Evolutionary conservation across 2,888 invertebrate genomes (phyloP).

Genomic region (Drosophila rubida): DNA sequence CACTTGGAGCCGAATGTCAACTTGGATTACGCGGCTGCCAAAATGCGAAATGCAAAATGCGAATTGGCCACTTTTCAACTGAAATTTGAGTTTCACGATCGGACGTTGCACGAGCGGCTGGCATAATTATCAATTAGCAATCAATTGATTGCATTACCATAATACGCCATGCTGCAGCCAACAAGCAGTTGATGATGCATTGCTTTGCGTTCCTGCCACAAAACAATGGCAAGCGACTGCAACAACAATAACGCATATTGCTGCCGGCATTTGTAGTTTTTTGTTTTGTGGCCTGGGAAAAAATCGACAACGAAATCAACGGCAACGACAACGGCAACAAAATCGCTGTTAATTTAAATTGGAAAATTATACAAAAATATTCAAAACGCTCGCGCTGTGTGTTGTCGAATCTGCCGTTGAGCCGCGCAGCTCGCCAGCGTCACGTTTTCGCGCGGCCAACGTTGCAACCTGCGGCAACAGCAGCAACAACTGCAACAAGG

Average conservation of each 20-base stretch:
- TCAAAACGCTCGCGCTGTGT: constrained; percentile 67
- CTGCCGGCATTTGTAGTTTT: constrained; percentile 58
- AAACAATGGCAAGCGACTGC: constrained; percentile 61
- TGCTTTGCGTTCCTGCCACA: constrained; percentile 39
- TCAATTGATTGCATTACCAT: constrained; percentile 77
- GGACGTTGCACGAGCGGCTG: constrained; percentile 51
- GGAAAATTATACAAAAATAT: constrained; percentile 84
- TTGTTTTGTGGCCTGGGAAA: constrained; percentile 79
- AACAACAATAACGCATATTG: constrained; percentile 63
- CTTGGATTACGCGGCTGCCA: too few relatives aligned
- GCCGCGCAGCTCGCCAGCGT: constrained; percentile 79
- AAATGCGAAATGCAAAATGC: too few relatives aligned
- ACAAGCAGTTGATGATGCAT: constrained; percentile 15
- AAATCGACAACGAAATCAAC: constrained; percentile 58
- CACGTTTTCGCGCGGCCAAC: constrained; percentile 83
- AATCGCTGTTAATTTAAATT: constrained; percentile 82
- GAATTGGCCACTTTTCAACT: constrained; percentile 14
- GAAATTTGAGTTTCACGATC: constrained; percentile 48
- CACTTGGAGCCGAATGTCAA: too few relatives aligned
- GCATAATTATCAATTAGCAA: constrained; percentile 83
- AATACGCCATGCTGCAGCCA: constrained; percentile 52
- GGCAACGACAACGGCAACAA: constrained; percentile 47
- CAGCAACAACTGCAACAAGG: constrained; percentile 35
- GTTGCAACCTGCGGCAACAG: constrained; percentile 63
- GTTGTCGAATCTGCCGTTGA: constrained; percentile 72